Percentiles rank a stretch among this genome's conserved stretches.
phyloP scores from a whole-genome alignment of 2,797 vertebrate species.

The Alectoris magna region DNA sequence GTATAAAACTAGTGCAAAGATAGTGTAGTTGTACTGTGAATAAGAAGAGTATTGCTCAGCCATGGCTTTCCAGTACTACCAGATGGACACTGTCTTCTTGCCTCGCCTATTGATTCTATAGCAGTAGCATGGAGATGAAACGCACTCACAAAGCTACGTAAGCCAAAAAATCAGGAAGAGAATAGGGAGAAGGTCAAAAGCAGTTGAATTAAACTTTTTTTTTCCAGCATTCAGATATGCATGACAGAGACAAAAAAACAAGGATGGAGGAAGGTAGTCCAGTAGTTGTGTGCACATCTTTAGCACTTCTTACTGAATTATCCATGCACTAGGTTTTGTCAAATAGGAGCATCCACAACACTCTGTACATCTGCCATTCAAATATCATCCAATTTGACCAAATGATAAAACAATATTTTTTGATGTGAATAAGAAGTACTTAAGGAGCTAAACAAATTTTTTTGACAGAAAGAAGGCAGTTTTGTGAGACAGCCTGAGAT shows the following conservation, averaged over 20 bases:
- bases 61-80: not conserved
- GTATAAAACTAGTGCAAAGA: not conserved
- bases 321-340: rapidly evolving
- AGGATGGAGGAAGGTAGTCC: not conserved
- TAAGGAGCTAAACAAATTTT: not conserved
- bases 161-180: not conserved
- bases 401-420: not conserved
- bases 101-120: not conserved
- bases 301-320: not conserved
- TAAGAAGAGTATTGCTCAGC: not conserved
- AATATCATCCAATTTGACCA: rapidly evolving
- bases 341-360: not conserved
- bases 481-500: not conserved
- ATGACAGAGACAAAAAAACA: rapidly evolving
- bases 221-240: not conserved
- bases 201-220: not conserved
- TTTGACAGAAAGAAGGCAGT: not conserved
- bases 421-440: not conserved
- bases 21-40: not conserved
- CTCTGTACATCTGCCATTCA: not conserved
- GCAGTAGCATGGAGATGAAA: not conserved
- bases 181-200: not conserved
- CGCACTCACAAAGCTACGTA: rapidly evolving
- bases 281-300: not conserved
- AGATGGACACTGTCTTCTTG: not conserved